Evolutionary conservation across 2,888 invertebrate genomes (phyloP).

Genomic region (Heliconius sara): DNA sequence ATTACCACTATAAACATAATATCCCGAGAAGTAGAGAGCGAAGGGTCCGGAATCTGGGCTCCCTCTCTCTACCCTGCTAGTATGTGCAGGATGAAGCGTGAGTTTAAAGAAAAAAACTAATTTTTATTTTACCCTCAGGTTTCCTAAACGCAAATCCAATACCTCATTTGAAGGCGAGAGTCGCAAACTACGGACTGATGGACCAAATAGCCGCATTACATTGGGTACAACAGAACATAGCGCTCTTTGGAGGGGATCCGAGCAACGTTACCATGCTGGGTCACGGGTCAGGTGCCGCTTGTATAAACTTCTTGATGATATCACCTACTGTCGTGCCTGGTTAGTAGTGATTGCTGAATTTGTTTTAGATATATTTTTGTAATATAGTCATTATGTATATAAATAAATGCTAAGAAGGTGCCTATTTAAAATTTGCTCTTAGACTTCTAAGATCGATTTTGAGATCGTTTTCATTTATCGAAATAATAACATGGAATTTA

Average conservation of each 20-base stretch:
- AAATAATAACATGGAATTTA: no score
- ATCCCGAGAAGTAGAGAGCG: no score
- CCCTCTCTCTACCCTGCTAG: no score
- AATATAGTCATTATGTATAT: no score
- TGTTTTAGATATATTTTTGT: neutral
- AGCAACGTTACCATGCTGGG: slow-evolving; percentile 97
- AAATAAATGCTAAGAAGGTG: no score
- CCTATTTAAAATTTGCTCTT: no score
- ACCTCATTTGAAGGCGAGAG: slow-evolving; percentile 92
- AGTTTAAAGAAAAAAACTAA: neutral
- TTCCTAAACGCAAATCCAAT: slow-evolving; percentile 95
- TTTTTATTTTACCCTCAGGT: slow-evolving; percentile 80
- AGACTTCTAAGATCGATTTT: no score
- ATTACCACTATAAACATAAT: no score
- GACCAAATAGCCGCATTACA: slow-evolving; percentile 98
- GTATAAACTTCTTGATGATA: slow-evolving; percentile 98
- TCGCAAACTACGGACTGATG: slow-evolving; percentile 98
- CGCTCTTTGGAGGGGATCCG: slow-evolving; percentile 96
- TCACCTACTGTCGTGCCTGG: slow-evolving; percentile 94
- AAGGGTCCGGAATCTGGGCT: no score
- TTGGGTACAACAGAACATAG: slow-evolving; percentile 98
- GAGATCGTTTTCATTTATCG: no score
- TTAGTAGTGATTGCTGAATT: slow-evolving; percentile 54
- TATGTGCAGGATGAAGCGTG: no score
- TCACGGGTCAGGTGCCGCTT: slow-evolving; percentile 98